A percentile compares a stretch with the other conserved stretches of the same genome.
Conservation (phyloP, 2,888 invertebrate species). For the Plebejus anna region DNA sequence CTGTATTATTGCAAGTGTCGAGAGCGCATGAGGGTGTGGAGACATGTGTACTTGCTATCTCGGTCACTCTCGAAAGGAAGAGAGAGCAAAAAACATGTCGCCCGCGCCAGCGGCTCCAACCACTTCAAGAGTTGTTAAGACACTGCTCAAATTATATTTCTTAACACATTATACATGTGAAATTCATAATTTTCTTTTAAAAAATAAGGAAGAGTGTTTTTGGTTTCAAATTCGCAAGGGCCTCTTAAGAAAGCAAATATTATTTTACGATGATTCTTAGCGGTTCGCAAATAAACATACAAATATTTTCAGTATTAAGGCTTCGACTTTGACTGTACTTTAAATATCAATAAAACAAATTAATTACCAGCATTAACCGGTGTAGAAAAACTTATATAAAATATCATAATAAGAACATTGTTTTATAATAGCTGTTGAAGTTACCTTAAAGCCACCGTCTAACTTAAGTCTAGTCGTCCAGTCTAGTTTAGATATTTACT, state of each 20-base stretch:
- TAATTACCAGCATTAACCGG: too few species aligned
- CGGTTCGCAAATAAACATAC: background rate
- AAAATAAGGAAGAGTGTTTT: background rate
- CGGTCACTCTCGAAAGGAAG: constrained; percentile 30
- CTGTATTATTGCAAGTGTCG: constrained; percentile 10
- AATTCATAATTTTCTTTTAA: background rate
- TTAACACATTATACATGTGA: constrained; percentile 21
- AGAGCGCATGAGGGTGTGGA: background rate
- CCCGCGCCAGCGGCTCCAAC: constrained; percentile 32
- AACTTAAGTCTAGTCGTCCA: background rate
- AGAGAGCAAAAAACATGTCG: constrained; percentile 21
- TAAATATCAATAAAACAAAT: background rate
- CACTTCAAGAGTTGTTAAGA: constrained; percentile 35
- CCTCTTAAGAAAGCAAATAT: background rate
- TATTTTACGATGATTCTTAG: background rate
- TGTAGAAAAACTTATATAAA: too few species aligned
- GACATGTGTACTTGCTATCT: constrained; percentile 46
- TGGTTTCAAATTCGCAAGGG: background rate
- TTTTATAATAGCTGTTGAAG: background rate
- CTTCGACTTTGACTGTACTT: background rate
- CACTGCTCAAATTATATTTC: constrained; percentile 42
- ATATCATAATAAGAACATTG: background rate
- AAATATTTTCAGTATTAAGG: background rate
- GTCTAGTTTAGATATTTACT: background rate
- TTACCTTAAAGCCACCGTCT: background rate